Evolutionary conservation across 1,140 invertebrate species (phyloP), one percentile per base, ranked within the genome.

Genomic region (Uloborus diversus): DNA sequence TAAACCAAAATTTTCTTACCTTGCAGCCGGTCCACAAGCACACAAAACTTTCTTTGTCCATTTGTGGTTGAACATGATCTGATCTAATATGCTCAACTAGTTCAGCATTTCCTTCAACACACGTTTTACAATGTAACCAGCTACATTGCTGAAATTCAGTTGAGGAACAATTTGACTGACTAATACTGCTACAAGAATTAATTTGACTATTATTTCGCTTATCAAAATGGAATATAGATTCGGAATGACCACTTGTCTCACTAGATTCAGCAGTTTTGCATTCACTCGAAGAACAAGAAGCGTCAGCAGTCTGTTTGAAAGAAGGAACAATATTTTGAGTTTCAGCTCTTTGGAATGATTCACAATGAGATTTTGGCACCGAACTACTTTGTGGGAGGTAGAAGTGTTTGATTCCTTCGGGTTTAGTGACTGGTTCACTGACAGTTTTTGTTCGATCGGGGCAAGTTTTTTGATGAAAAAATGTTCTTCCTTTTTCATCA

Each of bases 1-100:
- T n/a, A n/a, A n/a, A n/a, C n/a, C n/a, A n/a, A n/a, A n/a, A 32
- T 53, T 14, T 20, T 1, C 30, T 49, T 68, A 81, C 96, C 87
- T 97, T 81, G 37, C 79, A 81, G 23, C 79, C 70, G 49, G 57
- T 42, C 79, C 79, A 81, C 37, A 81, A 42, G 28, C 79, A 81
- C 2, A 56, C 62, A 68, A 75, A 81, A 53, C 23, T 81, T 57
- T 81, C 70, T 23, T 51, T 75, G 35, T 81, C 64, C 23, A 35
- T 81, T 68, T 81, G 79, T 59, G 56, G 28, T 53, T 81, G 69
- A 17, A 81, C 79, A 61, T 81, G 79, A 14, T 68, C 47, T 23
- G 30, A 53, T 32, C 64, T 56, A 35, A 81, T 81, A 47, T 81
- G 79, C 62, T 81, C 79, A 30, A 81, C 79, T 64, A 81, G 70